These are phyloP conservation scores for Agriopis leucophaearia DNA, from an alignment of 2,888 invertebrate genomes.

Conservation along the genomic window DNA sequence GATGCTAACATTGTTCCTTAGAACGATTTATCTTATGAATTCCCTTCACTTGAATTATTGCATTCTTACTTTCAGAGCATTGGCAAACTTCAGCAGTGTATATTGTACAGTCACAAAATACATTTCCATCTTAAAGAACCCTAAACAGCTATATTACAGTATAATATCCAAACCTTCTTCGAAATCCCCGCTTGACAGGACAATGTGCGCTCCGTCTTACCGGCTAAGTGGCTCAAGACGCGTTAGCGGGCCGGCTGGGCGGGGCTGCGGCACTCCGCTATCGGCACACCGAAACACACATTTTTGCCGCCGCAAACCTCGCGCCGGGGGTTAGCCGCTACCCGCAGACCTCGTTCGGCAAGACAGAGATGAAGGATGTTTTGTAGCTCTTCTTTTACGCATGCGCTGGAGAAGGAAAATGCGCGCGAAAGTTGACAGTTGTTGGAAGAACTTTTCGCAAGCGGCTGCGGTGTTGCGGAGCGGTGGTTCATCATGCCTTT, in stretches of 20 bases:
- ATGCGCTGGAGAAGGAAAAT: constrained; percentile 61
- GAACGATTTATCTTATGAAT: too few relatives aligned
- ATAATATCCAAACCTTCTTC: too few relatives aligned
- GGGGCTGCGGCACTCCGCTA: constrained; percentile 82
- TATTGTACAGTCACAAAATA: background rate
- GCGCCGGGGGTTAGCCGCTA: constrained; percentile 86
- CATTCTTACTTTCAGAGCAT: too few relatives aligned
- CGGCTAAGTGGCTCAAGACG: constrained; percentile 86
- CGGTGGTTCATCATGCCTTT: background rate
- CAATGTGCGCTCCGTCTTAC: constrained; percentile 82
- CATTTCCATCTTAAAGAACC: background rate
- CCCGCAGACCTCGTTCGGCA: constrained; percentile 83
- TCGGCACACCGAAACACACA: constrained; percentile 87
- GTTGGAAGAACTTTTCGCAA: constrained; percentile 51
- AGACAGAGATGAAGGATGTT: constrained; percentile 63
- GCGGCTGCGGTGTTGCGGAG: constrained; percentile 44
- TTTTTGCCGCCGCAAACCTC: constrained; percentile 87
- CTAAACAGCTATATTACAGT: background rate
- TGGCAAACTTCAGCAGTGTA: too few relatives aligned
- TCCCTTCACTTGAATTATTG: too few relatives aligned
- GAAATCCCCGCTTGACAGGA: constrained; percentile 9
- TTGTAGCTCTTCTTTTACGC: constrained; percentile 65
- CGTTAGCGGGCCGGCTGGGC: constrained; percentile 78
- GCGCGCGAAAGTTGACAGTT: constrained; percentile 80
- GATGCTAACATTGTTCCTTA: too few relatives aligned